phyloP scores from a whole-genome alignment of 2,113 vertebrate species.

The Anarhynchus alexandrinus region DNA sequence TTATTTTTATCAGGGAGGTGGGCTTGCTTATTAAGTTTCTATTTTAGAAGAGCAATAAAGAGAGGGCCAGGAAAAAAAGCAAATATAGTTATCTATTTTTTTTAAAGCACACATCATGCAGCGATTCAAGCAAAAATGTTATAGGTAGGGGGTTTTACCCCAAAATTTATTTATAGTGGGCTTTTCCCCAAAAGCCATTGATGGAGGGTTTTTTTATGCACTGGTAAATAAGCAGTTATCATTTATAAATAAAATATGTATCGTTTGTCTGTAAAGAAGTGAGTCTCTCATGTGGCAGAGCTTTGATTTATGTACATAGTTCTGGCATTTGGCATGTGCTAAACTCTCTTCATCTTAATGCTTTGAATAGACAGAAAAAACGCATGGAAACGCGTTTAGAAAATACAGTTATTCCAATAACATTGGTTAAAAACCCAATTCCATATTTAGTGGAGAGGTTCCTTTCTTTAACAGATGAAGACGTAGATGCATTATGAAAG shows the following conservation, averaged over 20 bases:
- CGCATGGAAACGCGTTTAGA: not conserved
- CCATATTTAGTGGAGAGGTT: not conserved
- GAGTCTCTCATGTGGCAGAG: not conserved
- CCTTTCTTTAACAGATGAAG: not conserved
- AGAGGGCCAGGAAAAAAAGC: not conserved
- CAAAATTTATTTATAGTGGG: not conserved
- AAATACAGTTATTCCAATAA: not conserved
- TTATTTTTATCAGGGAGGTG: not conserved
- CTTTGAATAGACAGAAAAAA: not conserved
- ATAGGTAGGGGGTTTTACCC: not conserved
- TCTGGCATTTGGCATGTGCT: not conserved
- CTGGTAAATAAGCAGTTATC: not conserved
- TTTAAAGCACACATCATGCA: fast-evolving
- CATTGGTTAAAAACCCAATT: not conserved
- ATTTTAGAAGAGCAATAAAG: not conserved
- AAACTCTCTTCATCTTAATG: not conserved
- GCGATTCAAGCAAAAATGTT: not conserved
- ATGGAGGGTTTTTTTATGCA: not conserved
- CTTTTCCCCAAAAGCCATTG: not conserved
- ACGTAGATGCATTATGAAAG: not conserved
- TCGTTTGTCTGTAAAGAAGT: not conserved
- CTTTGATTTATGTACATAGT: not conserved
- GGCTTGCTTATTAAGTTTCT: not conserved
- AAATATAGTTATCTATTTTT: not conserved
- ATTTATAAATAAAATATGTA: not conserved